Percentiles rank a stretch among this genome's conserved stretches.
Evolutionary conservation across 2,888 invertebrate species (phyloP).

Genomic region (Mactromeris polynyma): DNA sequence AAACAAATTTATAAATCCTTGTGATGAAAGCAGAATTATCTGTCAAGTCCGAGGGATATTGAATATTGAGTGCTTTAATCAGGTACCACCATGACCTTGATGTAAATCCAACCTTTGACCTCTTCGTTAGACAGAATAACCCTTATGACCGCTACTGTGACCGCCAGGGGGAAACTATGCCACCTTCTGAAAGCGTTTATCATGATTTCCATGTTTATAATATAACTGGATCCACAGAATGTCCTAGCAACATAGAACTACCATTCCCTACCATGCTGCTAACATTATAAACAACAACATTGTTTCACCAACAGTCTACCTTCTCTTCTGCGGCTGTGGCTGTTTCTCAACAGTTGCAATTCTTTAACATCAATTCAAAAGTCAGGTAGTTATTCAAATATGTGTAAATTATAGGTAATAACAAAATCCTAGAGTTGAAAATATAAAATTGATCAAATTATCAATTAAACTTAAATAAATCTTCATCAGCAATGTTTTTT

Average conservation of each 20-base stretch:
- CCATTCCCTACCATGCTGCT: constrained; percentile 13
- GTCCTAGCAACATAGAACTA: background rate
- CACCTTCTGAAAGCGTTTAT: too few relatives aligned
- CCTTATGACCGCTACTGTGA: too few relatives aligned
- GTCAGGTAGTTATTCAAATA: background rate
- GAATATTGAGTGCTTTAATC: too few relatives aligned
- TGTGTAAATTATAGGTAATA: background rate
- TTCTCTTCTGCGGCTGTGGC: background rate
- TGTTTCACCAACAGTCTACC: background rate
- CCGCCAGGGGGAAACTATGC: too few relatives aligned
- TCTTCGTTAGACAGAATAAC: too few relatives aligned
- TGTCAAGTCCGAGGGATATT: too few relatives aligned
- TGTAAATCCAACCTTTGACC: too few relatives aligned
- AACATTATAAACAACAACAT: background rate
- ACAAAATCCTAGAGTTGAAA: too few relatives aligned
- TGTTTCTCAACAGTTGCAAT: background rate
- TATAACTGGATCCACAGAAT: background rate
- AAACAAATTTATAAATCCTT: too few relatives aligned
- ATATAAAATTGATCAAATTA: background rate
- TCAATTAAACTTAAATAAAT: background rate
- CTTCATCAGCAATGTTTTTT: too few relatives aligned
- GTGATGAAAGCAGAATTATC: too few relatives aligned
- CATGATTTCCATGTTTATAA: background rate
- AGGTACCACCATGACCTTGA: too few relatives aligned
- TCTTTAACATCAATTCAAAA: constrained; percentile 6